Percentiles rank a stretch among this genome's conserved stretches.
These are phyloP conservation scores for Apoderus coryli DNA, from an alignment of 2,888 invertebrate species.

Conservation along the genomic window DNA sequence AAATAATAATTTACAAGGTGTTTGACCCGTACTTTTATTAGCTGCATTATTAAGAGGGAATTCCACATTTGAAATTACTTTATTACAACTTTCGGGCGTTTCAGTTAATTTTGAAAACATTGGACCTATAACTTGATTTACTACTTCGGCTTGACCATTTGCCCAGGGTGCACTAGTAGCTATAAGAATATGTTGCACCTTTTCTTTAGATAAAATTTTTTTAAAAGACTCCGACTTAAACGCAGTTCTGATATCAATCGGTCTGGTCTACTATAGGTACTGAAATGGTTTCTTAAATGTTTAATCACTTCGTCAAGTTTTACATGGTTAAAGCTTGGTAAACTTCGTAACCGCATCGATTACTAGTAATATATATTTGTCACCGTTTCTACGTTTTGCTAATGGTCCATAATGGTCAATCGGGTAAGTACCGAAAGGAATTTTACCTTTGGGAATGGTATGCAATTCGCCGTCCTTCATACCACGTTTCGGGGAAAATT, in stretches of 20 bases:
- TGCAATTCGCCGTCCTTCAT: conserved; percentile 2
- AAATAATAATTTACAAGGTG: conserved; percentile 20
- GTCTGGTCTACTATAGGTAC: conserved; percentile 12
- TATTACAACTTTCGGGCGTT: conserved; percentile 12
- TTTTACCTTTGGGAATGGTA: conserved; percentile 6
- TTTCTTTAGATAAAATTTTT: conserved; percentile 8
- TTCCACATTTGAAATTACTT: conserved; percentile 14
- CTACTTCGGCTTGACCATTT: conserved; percentile 16
- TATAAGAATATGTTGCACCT: conserved; percentile 12
- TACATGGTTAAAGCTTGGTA: conserved; percentile 4
- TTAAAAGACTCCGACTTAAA: conserved; percentile 13
- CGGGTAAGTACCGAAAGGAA: conserved; percentile 4
- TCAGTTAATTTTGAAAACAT: conserved; percentile 11
- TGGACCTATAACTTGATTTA: conserved; percentile 13
- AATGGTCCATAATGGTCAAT: conserved; percentile 6
- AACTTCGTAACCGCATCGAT: conserved; percentile 6
- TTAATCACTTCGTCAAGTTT: conserved; percentile 4
- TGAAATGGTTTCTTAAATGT: conserved; percentile 5
- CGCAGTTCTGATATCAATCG: conserved; percentile 14
- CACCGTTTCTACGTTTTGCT: neutral
- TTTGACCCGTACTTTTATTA: conserved; percentile 18
- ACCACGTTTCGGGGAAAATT: conserved; percentile 1
- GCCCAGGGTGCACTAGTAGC: conserved; percentile 13
- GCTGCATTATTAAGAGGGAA: conserved; percentile 18
- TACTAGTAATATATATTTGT: conserved; percentile 4